Base-by-base conservation (phyloP, 2,113 vertebrate genomes). In the Dascyllus trimaculatus region DNA sequence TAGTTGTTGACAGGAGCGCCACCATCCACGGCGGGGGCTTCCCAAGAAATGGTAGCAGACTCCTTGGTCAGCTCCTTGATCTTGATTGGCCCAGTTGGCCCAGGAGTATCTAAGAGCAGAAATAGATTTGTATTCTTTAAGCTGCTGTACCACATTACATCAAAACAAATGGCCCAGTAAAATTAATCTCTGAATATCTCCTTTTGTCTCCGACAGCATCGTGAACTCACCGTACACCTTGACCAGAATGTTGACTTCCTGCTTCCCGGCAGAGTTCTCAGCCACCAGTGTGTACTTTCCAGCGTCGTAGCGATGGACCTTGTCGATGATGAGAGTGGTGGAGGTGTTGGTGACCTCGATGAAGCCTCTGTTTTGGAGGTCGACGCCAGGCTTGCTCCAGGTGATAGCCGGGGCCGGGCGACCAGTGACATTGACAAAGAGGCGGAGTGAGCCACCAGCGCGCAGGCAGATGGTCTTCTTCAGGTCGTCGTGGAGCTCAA, bases 1-100 rank as follows among this genome's bases (percentile, higher is more conserved):
- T 96, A 99, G 86, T 99, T 99, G 80, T 93, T 99, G 72, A 99
- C 96, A 17, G 97, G 98, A 40, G 98, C 98, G 22, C 98, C 97
- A 9, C 98, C 98, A 5, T 99, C 98, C 80, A 98, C 96, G 14
- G 89, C 76, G 62, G 98, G 97, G 52, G 96, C 95, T 70, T 99
- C 98, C 98, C 98, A 99, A 48, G 96, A 95, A 87, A 99, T 96
- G 54, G 95, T 96, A 82, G 95, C 96, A 81, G 96, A 96, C 45
- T 99, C 97, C 88, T 94, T 97, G 60, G 96, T 96, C 43, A 96
- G 95, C 75, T 99, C 98, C 73, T 99, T 99, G 66, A 99, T 91
- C 91, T 87, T 97, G 73, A 99, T 95, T 69, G 95, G 88, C 78
- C 95, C 95, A 84, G 97, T 94, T 86, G 98, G 97, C 68, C 98